These are phyloP conservation scores for Ennomos fuscantarius DNA, from an alignment of 2,888 invertebrate species.

Conservation along the genomic window DNA sequence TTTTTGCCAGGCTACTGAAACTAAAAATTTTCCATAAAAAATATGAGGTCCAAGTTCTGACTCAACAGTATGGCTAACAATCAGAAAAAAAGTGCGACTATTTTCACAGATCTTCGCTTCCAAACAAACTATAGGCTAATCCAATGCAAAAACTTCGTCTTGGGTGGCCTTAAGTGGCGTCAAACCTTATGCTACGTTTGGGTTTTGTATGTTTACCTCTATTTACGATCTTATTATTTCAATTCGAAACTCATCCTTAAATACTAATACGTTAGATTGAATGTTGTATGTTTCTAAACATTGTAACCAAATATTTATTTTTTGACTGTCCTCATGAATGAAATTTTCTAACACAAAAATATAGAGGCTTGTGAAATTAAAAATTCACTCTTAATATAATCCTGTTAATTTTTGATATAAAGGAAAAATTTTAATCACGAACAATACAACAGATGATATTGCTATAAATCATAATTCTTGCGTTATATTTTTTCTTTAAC, in stretches of 20 bases:
- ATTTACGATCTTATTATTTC: conserved; percentile 45
- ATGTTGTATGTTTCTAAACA: conserved; percentile 46
- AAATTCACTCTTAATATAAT: conserved; percentile 19
- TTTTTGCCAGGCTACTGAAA: too few species aligned
- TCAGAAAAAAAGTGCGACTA: conserved; percentile 51
- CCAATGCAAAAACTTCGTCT: conserved; percentile 69
- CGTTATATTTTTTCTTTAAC: background rate
- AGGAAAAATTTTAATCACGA: too few species aligned
- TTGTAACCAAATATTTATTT: conserved; percentile 74
- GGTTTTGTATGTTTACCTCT: conserved; percentile 63
- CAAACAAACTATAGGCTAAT: conserved; percentile 69
- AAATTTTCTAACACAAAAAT: conserved; percentile 69
- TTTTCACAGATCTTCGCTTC: conserved; percentile 59
- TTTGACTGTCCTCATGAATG: conserved; percentile 78
- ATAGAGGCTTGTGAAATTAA: conserved; percentile 44
- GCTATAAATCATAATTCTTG: too few species aligned
- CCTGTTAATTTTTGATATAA: too few species aligned
- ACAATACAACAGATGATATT: too few species aligned
- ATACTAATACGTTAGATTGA: conserved; percentile 4
- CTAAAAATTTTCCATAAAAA: too few species aligned
- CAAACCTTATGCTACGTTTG: conserved; percentile 69
- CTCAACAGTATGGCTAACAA: conserved; percentile 16
- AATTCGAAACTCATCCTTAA: conserved; percentile 32
- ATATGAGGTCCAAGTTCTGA: background rate
- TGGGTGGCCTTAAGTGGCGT: conserved; percentile 83